Percentiles rank a stretch among this genome's conserved stretches.
phyloP scores from a whole-genome alignment of 2,888 invertebrate species.

The Volucella bombylans region DNA sequence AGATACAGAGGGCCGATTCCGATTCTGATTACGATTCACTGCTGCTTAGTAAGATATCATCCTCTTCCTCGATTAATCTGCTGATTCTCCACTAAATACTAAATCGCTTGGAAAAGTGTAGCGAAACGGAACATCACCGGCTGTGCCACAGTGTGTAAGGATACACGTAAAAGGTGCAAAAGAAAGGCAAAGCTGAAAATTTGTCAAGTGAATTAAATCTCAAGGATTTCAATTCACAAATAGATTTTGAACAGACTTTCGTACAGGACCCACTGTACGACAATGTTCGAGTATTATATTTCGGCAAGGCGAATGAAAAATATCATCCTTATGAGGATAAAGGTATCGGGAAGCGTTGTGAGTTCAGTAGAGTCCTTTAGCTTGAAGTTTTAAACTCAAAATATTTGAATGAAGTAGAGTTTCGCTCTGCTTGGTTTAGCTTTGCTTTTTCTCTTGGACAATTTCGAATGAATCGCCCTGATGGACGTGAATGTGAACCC shows the following conservation, averaged over 20 bases:
- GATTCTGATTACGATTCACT: constrained; percentile 47
- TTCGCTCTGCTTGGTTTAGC: too few species aligned
- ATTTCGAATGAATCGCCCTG: background rate
- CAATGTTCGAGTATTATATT: constrained; percentile 11
- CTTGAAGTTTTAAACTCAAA: too few species aligned
- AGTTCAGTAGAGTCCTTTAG: too few species aligned
- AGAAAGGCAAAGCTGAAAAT: constrained; percentile 2
- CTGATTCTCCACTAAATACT: constrained; percentile 50
- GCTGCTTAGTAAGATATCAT: constrained; percentile 59
- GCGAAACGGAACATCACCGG: constrained; percentile 66
- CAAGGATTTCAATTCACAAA: constrained; percentile 51
- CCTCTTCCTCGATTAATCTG: constrained; percentile 42
- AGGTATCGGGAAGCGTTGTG: too few species aligned
- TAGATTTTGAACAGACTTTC: constrained; percentile 22
- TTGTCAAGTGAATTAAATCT: constrained; percentile 56
- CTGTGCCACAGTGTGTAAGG: constrained; percentile 23
- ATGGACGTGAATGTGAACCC: background rate
- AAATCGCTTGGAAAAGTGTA: constrained; percentile 72
- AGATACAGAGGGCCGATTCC: constrained; percentile 36
- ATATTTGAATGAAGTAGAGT: too few species aligned
- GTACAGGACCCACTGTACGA: background rate
- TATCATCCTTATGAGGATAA: background rate
- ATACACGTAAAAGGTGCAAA: constrained; percentile 7
- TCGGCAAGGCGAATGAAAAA: background rate
- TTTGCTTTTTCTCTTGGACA: too few species aligned